These are phyloP conservation scores for Rhabdomys pumilio DNA, from an alignment of 2,797 vertebrate genomes.

Conservation along the genomic window DNA sequence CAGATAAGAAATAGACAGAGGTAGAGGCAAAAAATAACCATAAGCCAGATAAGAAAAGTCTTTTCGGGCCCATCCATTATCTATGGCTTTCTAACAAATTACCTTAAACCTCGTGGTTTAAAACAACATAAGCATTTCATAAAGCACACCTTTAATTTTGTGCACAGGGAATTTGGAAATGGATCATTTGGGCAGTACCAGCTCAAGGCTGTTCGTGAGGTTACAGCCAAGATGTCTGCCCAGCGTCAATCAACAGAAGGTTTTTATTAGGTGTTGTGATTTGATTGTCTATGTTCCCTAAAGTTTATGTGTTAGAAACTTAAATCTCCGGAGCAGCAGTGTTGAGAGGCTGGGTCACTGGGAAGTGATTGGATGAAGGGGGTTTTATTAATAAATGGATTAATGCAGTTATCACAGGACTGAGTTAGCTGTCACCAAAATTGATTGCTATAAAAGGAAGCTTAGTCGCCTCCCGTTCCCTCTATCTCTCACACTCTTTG, in stretches of 20 bases:
- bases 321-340: neutral
- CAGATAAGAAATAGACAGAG: slow-evolving; percentile 61
- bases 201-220: neutral
- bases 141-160: neutral
- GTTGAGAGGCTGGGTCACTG: neutral
- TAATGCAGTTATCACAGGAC: neutral
- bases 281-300: neutral
- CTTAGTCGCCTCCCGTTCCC: too few relatives aligned
- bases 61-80: slow-evolving; percentile 38
- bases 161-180: neutral
- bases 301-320: neutral
- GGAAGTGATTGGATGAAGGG: neutral
- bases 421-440: neutral
- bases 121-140: neutral
- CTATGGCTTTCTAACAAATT: slow-evolving; percentile 59
- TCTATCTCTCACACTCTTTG: neutral
- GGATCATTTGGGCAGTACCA: neutral
- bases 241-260: neutral
- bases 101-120: slow-evolving; percentile 16
- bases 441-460: neutral
- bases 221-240: neutral
- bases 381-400: neutral
- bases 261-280: neutral
- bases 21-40: slow-evolving; percentile 20
- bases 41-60: slow-evolving; percentile 24